These are phyloP conservation scores for Selenia dentaria DNA, from an alignment of 2,888 invertebrate genomes.

Conservation along the genomic window DNA sequence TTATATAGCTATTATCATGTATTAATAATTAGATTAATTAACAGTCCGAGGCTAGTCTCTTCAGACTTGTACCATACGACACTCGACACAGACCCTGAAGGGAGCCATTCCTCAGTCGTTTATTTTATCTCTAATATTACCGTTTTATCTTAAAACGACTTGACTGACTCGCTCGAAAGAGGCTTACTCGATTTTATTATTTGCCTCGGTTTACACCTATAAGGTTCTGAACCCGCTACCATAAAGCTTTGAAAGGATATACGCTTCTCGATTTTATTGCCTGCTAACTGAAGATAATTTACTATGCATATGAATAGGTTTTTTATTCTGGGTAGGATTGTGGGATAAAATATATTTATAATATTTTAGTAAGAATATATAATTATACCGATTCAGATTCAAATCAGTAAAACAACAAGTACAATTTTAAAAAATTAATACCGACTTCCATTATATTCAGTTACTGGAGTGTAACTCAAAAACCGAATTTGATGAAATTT, in stretches of 20 bases:
- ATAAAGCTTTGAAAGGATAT: slow-evolving; percentile 12
- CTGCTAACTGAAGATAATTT: slow-evolving; percentile 5
- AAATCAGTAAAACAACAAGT: no score
- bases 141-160: slow-evolving; percentile 59
- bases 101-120: slow-evolving; percentile 56
- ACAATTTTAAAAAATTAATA: no score
- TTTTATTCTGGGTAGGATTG: background rate
- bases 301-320: slow-evolving; percentile 1
- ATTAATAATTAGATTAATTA: no score
- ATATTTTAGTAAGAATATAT: no score
- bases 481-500: no score
- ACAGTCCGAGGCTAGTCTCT: slow-evolving; percentile 16
- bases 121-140: slow-evolving; percentile 65
- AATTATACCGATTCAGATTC: no score
- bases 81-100: slow-evolving; percentile 41
- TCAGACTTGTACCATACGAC: slow-evolving; percentile 35
- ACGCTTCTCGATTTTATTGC: slow-evolving; percentile 1
- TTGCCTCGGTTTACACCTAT: slow-evolving; percentile 19
- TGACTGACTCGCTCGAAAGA: slow-evolving; percentile 45
- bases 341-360: no score
- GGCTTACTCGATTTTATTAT: slow-evolving; percentile 39
- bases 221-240: slow-evolving; percentile 3
- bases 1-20: no score
- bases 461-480: no score
- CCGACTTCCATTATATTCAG: no score